phyloP scores from a whole-genome alignment of 2,113 vertebrate species.

The Microcebus ravelobensis region DNA sequence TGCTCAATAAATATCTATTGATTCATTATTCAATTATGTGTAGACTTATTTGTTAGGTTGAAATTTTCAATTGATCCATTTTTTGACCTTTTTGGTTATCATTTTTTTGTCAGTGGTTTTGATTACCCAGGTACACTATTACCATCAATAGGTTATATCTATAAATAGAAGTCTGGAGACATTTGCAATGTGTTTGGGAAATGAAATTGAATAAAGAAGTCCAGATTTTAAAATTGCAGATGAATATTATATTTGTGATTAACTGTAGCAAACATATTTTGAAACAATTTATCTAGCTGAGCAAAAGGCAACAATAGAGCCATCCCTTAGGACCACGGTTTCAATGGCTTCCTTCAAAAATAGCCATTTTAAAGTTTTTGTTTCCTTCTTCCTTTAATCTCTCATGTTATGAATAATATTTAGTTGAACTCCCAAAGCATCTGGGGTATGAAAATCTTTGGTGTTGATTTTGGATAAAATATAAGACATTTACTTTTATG shows the following conservation, averaged over 20 bases:
- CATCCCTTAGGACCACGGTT: slow-evolving; percentile 61
- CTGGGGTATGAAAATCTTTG: slow-evolving; percentile 66
- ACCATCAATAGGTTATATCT: slow-evolving; percentile 46
- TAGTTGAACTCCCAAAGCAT: slow-evolving; percentile 66
- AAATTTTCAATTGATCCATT: slow-evolving; percentile 32
- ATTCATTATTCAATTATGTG: slow-evolving; percentile 44
- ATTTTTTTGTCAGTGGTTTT: slow-evolving; percentile 16
- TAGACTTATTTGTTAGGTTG: slow-evolving; percentile 41
- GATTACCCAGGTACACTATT: slow-evolving; percentile 39
- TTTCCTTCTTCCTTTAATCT: slow-evolving; percentile 68
- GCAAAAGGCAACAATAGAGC: slow-evolving; percentile 42
- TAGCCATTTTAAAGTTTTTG: slow-evolving; percentile 69
- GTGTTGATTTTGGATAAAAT: slow-evolving; percentile 78
- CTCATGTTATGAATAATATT: slow-evolving; percentile 71
- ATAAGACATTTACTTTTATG: slow-evolving; percentile 70
- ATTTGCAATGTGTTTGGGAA: slow-evolving; percentile 28
- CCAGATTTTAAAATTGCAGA: background rate
- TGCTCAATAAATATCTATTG: slow-evolving; percentile 27
- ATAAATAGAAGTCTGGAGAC: slow-evolving; percentile 51
- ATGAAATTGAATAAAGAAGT: slow-evolving; percentile 61
- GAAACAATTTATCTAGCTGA: slow-evolving; percentile 60
- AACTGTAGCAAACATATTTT: slow-evolving; percentile 57
- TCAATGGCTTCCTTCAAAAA: slow-evolving; percentile 71
- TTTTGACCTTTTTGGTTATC: slow-evolving; percentile 58
- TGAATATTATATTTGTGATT: slow-evolving; percentile 25